Conservation (phyloP, 2,888 invertebrate species). For the Drosophila paramelanica region DNA sequence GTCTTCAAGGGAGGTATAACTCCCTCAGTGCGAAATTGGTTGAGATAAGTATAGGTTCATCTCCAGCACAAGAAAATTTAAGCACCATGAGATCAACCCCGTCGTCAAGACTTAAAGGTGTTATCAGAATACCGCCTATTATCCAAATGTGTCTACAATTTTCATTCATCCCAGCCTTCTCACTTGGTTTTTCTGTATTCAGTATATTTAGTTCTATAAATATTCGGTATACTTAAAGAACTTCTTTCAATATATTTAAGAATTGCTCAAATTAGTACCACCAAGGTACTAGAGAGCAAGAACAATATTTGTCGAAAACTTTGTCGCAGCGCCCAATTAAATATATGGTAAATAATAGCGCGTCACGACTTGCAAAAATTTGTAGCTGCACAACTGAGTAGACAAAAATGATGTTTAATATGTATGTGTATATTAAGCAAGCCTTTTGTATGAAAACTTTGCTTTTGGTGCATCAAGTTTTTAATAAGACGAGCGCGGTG, state of each 20-base stretch:
- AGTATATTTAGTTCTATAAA: no score
- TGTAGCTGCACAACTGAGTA: constrained; percentile 18
- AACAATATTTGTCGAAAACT: not conserved
- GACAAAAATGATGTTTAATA: constrained; percentile 3
- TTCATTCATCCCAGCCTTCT: no score
- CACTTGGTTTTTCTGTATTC: no score
- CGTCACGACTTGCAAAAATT: constrained; percentile 9
- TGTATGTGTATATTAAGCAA: constrained; percentile 9
- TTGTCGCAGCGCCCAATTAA: constrained; percentile 23
- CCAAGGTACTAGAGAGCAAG: not conserved
- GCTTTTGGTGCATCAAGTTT: constrained; percentile 34
- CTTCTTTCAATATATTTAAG: not conserved
- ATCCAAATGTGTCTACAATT: no score
- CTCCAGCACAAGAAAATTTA: no score
- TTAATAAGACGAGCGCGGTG: constrained; percentile 36
- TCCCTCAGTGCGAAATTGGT: no score
- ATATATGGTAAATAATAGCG: constrained; percentile 30
- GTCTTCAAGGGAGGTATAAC: no score
- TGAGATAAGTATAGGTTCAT: no score
- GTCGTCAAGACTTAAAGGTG: no score
- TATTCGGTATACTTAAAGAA: no score
- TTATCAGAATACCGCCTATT: no score
- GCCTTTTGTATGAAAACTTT: constrained; percentile 45
- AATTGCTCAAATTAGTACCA: not conserved
- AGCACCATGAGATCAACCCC: no score